Evolutionary conservation across 2,888 invertebrate species (phyloP).

Genomic region (Boloria euphrosyne): DNA sequence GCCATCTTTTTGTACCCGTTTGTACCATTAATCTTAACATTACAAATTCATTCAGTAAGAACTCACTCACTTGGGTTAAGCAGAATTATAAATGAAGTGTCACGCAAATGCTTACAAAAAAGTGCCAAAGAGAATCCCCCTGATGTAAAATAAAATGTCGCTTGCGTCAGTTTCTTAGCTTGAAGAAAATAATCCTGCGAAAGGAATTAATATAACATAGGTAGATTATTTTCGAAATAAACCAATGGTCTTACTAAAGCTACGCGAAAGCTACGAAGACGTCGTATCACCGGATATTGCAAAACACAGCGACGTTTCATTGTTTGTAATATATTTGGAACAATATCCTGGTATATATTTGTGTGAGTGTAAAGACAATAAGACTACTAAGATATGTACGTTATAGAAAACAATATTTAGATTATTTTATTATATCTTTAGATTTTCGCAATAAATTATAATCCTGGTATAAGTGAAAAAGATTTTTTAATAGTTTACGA

Average conservation of each 20-base stretch:
- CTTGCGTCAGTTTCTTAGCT: conserved; percentile 68
- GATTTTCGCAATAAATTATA: too few species aligned
- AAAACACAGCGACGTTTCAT: conserved; percentile 25
- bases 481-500: too few species aligned
- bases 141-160: conserved; percentile 50
- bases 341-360: conserved; percentile 18
- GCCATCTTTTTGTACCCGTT: conserved; percentile 27
- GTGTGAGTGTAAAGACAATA: background rate
- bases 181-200: conserved; percentile 53
- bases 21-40: conserved; percentile 72
- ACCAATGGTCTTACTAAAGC: conserved; percentile 19
- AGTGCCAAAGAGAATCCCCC: conserved; percentile 68
- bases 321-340: conserved; percentile 27
- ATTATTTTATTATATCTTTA: too few species aligned
- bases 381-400: too few species aligned
- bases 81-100: conserved; percentile 81
- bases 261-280: conserved; percentile 13
- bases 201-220: conserved; percentile 55
- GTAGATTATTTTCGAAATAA: conserved; percentile 55
- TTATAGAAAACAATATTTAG: too few species aligned
- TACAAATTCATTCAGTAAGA: conserved; percentile 80
- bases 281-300: conserved; percentile 31
- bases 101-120: conserved; percentile 70
- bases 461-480: too few species aligned
- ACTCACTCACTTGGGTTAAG: conserved; percentile 80